Evolutionary conservation across 2,797 vertebrate genomes (phyloP).

Genomic region (Hypotaenidia okinawae): DNA sequence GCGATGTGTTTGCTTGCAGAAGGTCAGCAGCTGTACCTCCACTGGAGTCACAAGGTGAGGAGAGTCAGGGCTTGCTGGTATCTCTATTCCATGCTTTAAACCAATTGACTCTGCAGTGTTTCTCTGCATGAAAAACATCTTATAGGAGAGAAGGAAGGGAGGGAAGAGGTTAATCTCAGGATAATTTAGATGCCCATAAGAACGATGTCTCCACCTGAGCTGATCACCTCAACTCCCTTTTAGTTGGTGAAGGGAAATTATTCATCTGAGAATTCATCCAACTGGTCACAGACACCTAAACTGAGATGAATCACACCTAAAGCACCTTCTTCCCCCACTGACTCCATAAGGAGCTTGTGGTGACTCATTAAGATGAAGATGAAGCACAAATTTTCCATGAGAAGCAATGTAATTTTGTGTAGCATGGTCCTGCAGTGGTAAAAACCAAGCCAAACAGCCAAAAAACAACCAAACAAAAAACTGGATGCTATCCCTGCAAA

Average conservation of each 20-base stretch:
- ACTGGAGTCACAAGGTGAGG: slow-evolving; percentile 91
- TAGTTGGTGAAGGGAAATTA: not conserved
- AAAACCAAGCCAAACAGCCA: not conserved
- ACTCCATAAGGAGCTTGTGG: not conserved
- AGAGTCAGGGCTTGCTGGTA: not conserved
- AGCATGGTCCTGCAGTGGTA: not conserved
- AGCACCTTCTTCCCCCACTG: not conserved
- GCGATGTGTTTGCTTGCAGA: slow-evolving; percentile 88
- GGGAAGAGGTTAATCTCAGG: not conserved
- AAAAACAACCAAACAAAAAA: not conserved
- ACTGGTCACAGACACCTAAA: not conserved
- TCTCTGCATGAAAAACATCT: not conserved
- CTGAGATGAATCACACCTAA: slow-evolving; percentile 23
- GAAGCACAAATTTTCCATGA: not conserved
- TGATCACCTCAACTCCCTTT: not conserved
- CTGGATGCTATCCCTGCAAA: not conserved
- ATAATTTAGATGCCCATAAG: not conserved
- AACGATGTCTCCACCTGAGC: not conserved
- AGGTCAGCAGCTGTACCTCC: slow-evolving; percentile 87
- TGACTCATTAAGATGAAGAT: slow-evolving; percentile 33
- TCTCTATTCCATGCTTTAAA: not conserved
- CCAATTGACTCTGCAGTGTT: not conserved
- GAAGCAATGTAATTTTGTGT: not conserved
- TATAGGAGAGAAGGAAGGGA: not conserved
- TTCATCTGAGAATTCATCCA: not conserved